Base-by-base conservation (phyloP, 2,888 invertebrate genomes). In the Apamea sordens region DNA sequence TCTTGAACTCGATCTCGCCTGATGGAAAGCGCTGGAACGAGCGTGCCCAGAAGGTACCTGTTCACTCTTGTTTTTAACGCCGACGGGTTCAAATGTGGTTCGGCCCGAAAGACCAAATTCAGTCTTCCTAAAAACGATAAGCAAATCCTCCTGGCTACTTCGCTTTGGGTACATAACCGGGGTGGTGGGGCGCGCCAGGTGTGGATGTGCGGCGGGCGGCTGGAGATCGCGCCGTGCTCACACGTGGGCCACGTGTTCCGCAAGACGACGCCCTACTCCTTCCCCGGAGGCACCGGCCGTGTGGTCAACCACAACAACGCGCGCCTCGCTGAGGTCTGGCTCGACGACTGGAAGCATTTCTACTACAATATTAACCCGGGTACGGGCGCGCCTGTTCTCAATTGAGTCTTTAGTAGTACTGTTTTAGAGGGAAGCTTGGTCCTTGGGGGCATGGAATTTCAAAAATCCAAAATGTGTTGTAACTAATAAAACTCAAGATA, bases 301-400 rank as follows among this genome's bases (percentile, higher is more conserved):
- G 99, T 99, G 94, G 99, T 99, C 97, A 99, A 99, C 97, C 99
- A 99, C 97, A 99, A 99, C 98, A 99, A 99, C 97, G 99, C 99
- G 95, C 98, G 99, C 91, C 98, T 99, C 93, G 99, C 99, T 89
- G 99, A 99, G 96, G 99, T 99, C 92, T 99, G 99, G 99, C 98
- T 99, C 97, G 99, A 99, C 97, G 99, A 99, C 94, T 99, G 99
- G 98, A 99, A 99, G 98, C 98, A 98, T 96, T 99, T 99, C 98
- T 99, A 99, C 98, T 99, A 99, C 98, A 99, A 98, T 97, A 99
- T 99, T 97, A 99, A 99, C 97, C 99, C 99, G 98, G 99, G 99
- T 99, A 89, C 83, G 70, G 63, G 77, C 63, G 28, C 41, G 59
- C 64, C 70, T 86, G 81, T 78, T 84, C 81, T 80, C 41, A 70